Base-by-base conservation (phyloP, 2,888 invertebrate genomes). In the Alentia gelatinosa region DNA sequence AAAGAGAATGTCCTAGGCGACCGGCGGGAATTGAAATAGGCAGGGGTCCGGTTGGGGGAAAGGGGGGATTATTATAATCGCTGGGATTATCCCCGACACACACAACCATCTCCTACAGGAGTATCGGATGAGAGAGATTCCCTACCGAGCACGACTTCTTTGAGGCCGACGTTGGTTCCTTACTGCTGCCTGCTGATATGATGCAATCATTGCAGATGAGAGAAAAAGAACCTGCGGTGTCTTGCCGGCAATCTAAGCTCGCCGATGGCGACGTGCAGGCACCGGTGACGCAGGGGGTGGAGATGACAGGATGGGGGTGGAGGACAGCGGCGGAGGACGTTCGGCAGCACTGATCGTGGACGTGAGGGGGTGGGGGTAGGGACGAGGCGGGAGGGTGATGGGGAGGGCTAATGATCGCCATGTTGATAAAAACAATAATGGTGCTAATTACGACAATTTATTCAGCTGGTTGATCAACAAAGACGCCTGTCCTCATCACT, bases 391-490 rank as follows among this genome's bases (percentile, higher is more conserved):
- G 19, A n/a, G n/a, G 39, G 37, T 39, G 7, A 39, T 1, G 37
- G 39, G 19, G 23, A 3, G 79, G 79, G 79, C 79, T 79, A 79
- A 79, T 79, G 79, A 79, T 79, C 35, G 39, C 23, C 79, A 39
- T 79, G 79, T 79, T 79, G 79, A 79, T 79, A 79, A 79, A 79
- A 79, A 79, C 79, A 79, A 79, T 79, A 79, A 79, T 79, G 79
- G 79, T 79, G 79, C 79, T 79, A 79, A 79, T 79, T 79, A 79
- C 37, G 79, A 79, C 79, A 33, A 79, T 79, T 79, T 79, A 79
- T 79, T 79, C 79, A 79, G 79, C 79, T 79, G 79, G 79, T 23
- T 79, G 79, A 79, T 79, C 79, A 79, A 79, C 79, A 79, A 79
- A 79, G 79, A 39, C 79, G 37, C 12, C 35, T 9, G 15, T 35